Evolutionary conservation across 2,888 invertebrate species (phyloP).

Genomic region (Lasioglossum pauxillum): DNA sequence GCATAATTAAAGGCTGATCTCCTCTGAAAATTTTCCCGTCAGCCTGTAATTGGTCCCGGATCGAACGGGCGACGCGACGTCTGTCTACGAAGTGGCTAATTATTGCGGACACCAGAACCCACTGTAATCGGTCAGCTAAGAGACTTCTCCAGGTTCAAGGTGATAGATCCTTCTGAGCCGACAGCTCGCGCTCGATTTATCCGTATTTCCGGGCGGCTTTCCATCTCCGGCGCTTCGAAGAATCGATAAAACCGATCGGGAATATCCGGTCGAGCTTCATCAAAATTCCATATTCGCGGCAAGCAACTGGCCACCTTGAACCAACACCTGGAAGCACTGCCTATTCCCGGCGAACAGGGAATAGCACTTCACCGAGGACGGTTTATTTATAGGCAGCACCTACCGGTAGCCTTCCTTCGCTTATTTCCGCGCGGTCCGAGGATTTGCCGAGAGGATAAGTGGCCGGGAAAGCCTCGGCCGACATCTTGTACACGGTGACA

Average conservation of each 20-base stretch:
- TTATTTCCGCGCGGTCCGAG: constrained; percentile 41
- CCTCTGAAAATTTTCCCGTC: constrained; percentile 47
- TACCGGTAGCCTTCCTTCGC: constrained; percentile 21
- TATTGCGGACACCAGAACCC: neutral
- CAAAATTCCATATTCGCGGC: constrained; percentile 59
- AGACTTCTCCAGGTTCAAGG: neutral
- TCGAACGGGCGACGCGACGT: constrained; percentile 32
- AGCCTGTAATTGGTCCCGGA: constrained; percentile 40
- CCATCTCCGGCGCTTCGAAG: constrained; percentile 19
- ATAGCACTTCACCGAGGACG: constrained; percentile 48
- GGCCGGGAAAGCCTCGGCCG: constrained; percentile 42
- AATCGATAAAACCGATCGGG: constrained; percentile 36
- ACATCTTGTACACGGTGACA: neutral
- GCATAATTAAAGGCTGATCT: constrained; percentile 54
- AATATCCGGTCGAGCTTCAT: constrained; percentile 37
- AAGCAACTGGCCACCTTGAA: constrained; percentile 27
- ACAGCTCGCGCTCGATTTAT: neutral
- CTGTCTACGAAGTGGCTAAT: constrained; percentile 30
- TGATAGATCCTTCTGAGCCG: neutral
- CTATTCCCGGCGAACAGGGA: constrained; percentile 42
- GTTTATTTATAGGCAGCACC: constrained; percentile 54
- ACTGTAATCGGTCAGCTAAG: constrained; percentile 6
- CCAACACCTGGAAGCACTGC: constrained; percentile 18
- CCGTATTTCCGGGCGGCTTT: constrained; percentile 3
- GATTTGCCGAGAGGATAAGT: constrained; percentile 42